phyloP scores from a whole-genome alignment of 2,797 vertebrate genomes.

The Toxotes lorentzi region DNA sequence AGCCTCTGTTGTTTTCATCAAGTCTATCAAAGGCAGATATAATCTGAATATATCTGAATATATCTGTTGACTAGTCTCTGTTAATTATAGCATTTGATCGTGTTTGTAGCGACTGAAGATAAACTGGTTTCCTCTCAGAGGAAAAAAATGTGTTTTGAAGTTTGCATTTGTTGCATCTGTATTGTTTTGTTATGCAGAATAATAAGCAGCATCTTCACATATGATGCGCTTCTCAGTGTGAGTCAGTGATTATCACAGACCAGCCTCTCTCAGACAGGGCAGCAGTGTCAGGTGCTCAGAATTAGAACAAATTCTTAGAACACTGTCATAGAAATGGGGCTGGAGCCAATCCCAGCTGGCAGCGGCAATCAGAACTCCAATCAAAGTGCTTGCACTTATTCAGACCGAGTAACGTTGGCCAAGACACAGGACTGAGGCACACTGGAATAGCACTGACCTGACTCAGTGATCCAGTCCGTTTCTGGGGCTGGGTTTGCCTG shows the following conservation, averaged over 20 bases:
- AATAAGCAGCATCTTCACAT: background rate
- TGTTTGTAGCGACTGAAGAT: background rate
- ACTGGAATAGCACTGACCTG: background rate
- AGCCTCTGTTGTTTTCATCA: background rate
- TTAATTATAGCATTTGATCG: conserved; percentile 17
- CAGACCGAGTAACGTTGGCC: background rate
- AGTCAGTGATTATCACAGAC: background rate
- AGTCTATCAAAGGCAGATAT: background rate
- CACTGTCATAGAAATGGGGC: background rate
- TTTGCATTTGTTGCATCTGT: background rate
- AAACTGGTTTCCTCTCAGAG: background rate
- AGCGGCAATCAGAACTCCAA: conserved; percentile 5
- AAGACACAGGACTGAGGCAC: no score
- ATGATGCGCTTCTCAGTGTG: background rate
- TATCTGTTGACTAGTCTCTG: background rate
- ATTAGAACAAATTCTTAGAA: no score
- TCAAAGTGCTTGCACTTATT: background rate
- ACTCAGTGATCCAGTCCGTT: background rate
- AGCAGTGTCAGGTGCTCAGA: background rate
- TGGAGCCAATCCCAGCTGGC: no score
- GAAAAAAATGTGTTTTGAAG: background rate
- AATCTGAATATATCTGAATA: background rate
- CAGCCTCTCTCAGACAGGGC: background rate
- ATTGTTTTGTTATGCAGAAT: background rate
- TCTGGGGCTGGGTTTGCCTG: conserved; percentile 24